These are phyloP conservation scores for Phalacrocorax carbo DNA, from an alignment of 2,113 vertebrate species.

Conservation along the genomic window DNA sequence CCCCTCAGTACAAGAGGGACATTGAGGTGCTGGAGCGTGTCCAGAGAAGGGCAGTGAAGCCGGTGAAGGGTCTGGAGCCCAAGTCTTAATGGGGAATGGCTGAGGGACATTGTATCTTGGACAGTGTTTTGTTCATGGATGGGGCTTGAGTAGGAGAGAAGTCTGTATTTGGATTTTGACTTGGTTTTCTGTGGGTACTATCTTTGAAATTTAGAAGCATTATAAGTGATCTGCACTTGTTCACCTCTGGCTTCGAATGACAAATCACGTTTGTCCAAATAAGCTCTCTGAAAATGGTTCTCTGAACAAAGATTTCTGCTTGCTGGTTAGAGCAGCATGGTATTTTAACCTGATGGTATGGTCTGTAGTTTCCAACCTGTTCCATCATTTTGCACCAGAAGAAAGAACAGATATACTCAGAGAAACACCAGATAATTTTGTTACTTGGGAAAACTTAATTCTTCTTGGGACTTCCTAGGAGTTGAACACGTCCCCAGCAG, in stretches of 20 bases:
- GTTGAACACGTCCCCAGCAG: neutral
- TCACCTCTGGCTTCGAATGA: neutral
- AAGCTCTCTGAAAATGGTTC: neutral
- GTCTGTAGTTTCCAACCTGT: neutral
- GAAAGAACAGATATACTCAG: neutral
- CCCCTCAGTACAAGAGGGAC: too few relatives aligned
- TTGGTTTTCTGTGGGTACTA: neutral
- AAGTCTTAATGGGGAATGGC: too few relatives aligned
- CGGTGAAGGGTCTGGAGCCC: too few relatives aligned
- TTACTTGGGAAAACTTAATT: neutral
- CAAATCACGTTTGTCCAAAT: neutral
- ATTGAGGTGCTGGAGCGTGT: too few relatives aligned
- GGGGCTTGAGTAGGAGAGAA: neutral
- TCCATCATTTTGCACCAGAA: neutral
- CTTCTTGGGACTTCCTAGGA: neutral
- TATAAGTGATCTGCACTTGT: neutral
- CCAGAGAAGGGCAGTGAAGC: too few relatives aligned
- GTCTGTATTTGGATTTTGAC: neutral
- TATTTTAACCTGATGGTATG: neutral
- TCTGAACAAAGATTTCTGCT: neutral
- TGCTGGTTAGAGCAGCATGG: neutral
- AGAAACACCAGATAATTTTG: neutral
- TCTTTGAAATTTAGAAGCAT: neutral
- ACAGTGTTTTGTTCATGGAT: neutral
- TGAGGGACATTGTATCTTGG: neutral